Conservation (phyloP, 2,888 invertebrate genomes). For the Parthenolecanium corni region DNA sequence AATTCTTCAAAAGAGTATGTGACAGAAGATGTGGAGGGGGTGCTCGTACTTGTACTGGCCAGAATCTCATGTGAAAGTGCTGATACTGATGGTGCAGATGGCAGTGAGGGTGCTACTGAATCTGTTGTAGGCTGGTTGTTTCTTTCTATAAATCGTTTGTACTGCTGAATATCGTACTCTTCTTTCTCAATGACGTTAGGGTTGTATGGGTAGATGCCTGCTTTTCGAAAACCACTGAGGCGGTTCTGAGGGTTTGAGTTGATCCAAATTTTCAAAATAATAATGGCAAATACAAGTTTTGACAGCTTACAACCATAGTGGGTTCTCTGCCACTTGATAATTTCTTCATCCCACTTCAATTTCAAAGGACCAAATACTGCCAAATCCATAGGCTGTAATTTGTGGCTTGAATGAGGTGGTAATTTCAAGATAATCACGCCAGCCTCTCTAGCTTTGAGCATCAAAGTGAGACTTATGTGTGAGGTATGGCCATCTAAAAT, state of each 20-base stretch:
- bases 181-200: not conserved
- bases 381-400: conserved; percentile 7
- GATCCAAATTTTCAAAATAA: not conserved
- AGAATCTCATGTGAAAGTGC: not conserved
- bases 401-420: conserved; percentile 1
- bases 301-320: not conserved
- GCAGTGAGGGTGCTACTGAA: not conserved
- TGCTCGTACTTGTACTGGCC: not conserved
- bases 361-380: conserved; percentile 17
- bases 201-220: not conserved
- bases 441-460: not conserved
- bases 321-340: not conserved
- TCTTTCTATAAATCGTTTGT: not conserved
- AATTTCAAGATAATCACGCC: conserved; percentile 5
- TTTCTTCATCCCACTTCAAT: not conserved
- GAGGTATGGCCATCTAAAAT: conserved; percentile 19
- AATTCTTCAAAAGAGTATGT: not conserved
- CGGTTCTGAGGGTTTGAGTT: not conserved
- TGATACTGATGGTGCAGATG: not conserved
- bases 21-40: not conserved
- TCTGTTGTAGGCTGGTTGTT: not conserved
- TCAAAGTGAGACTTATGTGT: not conserved
- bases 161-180: not conserved
- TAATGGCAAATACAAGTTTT: not conserved
- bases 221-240: not conserved